Conservation (phyloP, 1,140 invertebrate species). For the Bicyclus anynana region DNA sequence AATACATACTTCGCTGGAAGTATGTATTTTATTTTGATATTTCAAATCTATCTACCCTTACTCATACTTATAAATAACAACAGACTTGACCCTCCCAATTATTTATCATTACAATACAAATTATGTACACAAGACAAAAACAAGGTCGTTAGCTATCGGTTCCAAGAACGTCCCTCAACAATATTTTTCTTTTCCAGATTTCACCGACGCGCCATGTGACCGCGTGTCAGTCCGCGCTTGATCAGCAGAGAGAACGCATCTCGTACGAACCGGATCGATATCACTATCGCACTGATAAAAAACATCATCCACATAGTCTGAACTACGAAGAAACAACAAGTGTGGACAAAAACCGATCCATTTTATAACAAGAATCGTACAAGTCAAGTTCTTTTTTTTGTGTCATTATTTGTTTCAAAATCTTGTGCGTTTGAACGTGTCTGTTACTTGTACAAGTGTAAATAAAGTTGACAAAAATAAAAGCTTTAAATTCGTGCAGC, state of each 20-base stretch:
- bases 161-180: slow-evolving; percentile 12
- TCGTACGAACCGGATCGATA: slow-evolving; percentile 2
- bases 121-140: slow-evolving; percentile 3
- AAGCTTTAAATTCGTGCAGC: slow-evolving; percentile 14
- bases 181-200: slow-evolving; percentile 53
- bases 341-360: background rate
- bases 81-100: background rate
- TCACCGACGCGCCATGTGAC: slow-evolving; percentile 59
- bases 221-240: slow-evolving; percentile 38
- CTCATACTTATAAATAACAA: background rate
- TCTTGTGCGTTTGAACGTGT: too few relatives aligned
- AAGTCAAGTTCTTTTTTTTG: background rate
- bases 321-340: background rate
- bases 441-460: too few relatives aligned
- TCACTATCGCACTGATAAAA: background rate
- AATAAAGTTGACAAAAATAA: background rate
- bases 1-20: too few relatives aligned
- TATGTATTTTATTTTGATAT: too few relatives aligned
- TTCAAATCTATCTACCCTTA: background rate
- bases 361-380: background rate
- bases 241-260: slow-evolving; percentile 37
- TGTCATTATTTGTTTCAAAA: too few relatives aligned
- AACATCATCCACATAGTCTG: background rate
- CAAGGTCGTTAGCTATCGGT: slow-evolving; percentile 13
- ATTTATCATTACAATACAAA: background rate